Evolutionary conservation across 2,113 vertebrate species (phyloP).

Genomic region (Acanthisitta chloris): DNA sequence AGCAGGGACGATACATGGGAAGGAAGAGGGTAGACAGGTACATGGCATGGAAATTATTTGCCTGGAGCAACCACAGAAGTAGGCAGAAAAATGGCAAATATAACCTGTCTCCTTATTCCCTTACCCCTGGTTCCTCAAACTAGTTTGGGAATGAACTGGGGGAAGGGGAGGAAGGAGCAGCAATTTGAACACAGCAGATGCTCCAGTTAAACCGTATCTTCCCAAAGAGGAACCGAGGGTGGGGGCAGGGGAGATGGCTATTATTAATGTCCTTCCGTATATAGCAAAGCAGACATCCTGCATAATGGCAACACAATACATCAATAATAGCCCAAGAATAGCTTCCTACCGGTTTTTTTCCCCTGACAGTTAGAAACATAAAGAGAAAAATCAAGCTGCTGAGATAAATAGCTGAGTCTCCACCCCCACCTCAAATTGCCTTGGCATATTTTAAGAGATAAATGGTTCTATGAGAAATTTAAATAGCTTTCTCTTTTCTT

Average conservation of each 20-base stretch:
- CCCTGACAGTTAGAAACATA: slow-evolving; percentile 64
- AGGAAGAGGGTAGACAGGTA: slow-evolving; percentile 2
- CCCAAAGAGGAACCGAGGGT: slow-evolving; percentile 2
- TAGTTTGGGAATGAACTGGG: slow-evolving; percentile 17
- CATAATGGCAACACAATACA: slow-evolving; percentile 51
- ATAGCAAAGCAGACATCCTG: slow-evolving; percentile 51
- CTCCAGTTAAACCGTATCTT: slow-evolving; percentile 31
- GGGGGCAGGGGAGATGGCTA: slow-evolving; percentile 49
- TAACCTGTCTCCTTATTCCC: background rate
- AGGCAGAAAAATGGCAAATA: slow-evolving; percentile 1
- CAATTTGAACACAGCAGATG: slow-evolving; percentile 32
- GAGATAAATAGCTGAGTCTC: slow-evolving; percentile 68
- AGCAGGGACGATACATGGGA: background rate
- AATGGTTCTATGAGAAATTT: slow-evolving; percentile 71
- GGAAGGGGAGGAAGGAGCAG: slow-evolving; percentile 14
- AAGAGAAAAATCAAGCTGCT: slow-evolving; percentile 67
- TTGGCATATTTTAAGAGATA: slow-evolving; percentile 76
- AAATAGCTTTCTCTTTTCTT: slow-evolving; percentile 73
- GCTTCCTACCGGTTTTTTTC: slow-evolving; percentile 42
- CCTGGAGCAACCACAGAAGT: background rate
- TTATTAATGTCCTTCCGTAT: slow-evolving; percentile 36
- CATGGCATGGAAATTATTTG: background rate
- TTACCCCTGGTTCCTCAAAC: slow-evolving; percentile 16
- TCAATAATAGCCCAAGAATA: slow-evolving; percentile 60
- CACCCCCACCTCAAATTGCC: slow-evolving; percentile 70